A percentile compares a stretch with the other conserved stretches of the same genome.
Conservation (phyloP, 2,113 vertebrate genomes). For the Oceanites oceanicus region DNA sequence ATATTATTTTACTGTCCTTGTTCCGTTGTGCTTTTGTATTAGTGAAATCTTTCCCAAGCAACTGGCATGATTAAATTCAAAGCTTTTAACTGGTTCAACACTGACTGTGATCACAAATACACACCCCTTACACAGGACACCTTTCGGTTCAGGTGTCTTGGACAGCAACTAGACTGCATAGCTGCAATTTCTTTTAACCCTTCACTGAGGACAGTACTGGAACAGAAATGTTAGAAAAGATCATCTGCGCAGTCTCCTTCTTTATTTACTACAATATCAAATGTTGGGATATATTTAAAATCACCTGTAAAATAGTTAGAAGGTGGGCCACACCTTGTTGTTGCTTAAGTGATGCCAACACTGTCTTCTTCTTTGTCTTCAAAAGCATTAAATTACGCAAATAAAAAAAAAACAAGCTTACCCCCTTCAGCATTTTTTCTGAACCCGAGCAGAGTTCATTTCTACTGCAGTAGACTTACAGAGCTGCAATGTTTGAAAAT, state of each 20-base stretch:
- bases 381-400: not conserved
- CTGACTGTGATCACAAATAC: not conserved
- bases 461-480: constrained; percentile 18
- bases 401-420: not conserved
- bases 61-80: not conserved
- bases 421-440: not conserved
- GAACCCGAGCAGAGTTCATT: not conserved
- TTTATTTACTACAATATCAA: not conserved
- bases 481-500: constrained; percentile 9
- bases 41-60: not conserved
- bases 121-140: not conserved
- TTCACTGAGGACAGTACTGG: not conserved
- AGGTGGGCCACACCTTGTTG: not conserved
- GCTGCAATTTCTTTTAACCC: not conserved
- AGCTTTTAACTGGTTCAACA: not conserved
- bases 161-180: not conserved
- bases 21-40: not conserved
- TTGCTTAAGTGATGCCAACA: not conserved
- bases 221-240: not conserved
- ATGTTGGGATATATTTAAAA: not conserved
- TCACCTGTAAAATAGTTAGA: not conserved
- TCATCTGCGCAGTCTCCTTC: not conserved
- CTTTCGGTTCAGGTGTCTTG: not conserved
- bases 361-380: not conserved
- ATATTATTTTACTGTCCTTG: not conserved